Percentiles rank a stretch among this genome's conserved stretches.
These are phyloP conservation scores for Rhea americana DNA, from an alignment of 2,113 vertebrate genomes.

Conservation along the genomic window DNA sequence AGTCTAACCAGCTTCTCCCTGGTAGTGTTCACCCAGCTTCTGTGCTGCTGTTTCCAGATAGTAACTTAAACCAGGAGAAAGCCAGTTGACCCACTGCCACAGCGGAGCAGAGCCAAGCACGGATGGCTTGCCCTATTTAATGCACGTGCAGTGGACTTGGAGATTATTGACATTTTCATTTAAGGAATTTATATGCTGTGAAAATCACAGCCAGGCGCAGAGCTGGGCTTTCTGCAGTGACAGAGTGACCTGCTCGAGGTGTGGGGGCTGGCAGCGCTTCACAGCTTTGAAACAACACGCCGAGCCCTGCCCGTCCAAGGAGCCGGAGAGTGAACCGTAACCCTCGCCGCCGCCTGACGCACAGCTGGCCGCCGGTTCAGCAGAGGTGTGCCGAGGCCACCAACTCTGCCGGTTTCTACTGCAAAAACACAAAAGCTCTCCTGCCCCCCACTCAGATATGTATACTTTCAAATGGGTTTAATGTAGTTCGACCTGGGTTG, in stretches of 20 bases:
- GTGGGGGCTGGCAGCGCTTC: rapidly evolving
- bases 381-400: background rate
- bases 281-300: background rate
- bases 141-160: rapidly evolving
- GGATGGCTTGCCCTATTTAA: rapidly evolving
- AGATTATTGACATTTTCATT: background rate
- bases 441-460: background rate
- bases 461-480: background rate
- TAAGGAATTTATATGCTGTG: rapidly evolving
- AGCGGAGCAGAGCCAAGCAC: rapidly evolving
- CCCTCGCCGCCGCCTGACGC: no score
- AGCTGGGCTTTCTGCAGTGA: background rate
- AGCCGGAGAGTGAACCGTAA: rapidly evolving
- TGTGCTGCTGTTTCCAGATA: background rate
- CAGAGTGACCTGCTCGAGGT: rapidly evolving
- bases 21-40: background rate
- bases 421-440: background rate
- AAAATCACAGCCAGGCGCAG: rapidly evolving
- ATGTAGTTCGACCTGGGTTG: background rate
- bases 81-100: rapidly evolving
- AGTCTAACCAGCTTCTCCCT: background rate
- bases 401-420: background rate
- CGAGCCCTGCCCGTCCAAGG: rapidly evolving
- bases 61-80: rapidly evolving
- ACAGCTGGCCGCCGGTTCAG: rapidly evolving